phyloP scores from a whole-genome alignment of 92 coral and sea anemone species.

The Epizoanthus fatuus region DNA sequence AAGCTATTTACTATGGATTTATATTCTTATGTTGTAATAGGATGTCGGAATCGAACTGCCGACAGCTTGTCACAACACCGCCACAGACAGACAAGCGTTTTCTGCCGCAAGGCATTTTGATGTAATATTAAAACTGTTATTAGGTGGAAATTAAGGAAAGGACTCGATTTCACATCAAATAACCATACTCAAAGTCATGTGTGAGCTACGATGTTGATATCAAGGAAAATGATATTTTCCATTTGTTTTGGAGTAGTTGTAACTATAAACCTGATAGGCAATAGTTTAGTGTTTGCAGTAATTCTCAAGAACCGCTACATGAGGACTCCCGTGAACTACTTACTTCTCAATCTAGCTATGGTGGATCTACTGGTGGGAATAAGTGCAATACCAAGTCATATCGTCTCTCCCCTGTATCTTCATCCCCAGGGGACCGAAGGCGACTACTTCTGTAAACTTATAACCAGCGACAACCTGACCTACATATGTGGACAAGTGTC shows the following conservation, averaged over 20 bases:
- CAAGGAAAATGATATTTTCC: constrained; percentile 7
- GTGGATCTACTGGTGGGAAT: constrained; percentile 26
- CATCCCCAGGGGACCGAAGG: constrained; percentile 8
- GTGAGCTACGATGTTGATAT: neutral
- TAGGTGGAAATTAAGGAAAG: neutral
- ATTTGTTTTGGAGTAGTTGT: constrained; percentile 25
- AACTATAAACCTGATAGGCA: constrained; percentile 1
- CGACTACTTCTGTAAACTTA: constrained; percentile 3
- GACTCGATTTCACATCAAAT: neutral
- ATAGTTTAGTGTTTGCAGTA: constrained; percentile 6
- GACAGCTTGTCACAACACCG: neutral
- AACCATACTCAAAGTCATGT: neutral
- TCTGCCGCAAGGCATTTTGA: constrained; percentile 5
- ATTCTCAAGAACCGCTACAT: constrained; percentile 10
- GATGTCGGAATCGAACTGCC: neutral
- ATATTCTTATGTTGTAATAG: neutral
- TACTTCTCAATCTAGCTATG: constrained; percentile 31
- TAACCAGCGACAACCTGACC: constrained; percentile 32
- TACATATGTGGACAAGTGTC: constrained; percentile 38
- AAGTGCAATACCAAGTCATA: constrained; percentile 19
- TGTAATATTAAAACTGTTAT: neutral
- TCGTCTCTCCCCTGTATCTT: neutral
- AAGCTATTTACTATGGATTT: neutral
- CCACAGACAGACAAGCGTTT: neutral
- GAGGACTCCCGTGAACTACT: constrained; percentile 36